Base-by-base conservation (phyloP, 2,888 invertebrate genomes). In the Teleiodes luculella region DNA sequence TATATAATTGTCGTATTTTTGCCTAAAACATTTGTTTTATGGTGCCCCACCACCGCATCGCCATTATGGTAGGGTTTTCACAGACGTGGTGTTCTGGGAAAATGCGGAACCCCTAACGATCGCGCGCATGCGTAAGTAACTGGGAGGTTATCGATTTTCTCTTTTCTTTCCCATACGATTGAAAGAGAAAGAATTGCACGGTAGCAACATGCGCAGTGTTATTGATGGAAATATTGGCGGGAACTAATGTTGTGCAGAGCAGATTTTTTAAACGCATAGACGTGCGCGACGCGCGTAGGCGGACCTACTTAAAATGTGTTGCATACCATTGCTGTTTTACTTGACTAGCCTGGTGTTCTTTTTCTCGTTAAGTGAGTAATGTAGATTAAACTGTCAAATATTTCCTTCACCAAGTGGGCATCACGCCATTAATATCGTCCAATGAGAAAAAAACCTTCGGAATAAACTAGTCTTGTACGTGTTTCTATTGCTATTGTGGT, bases 211-310 rank as follows among this genome's bases (percentile, higher is more conserved):
- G 87, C 88, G 88, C 87, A 80, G 74, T 83, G 78, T 78, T 89
- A 89, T 89, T 84, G 88, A 89, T 78, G 74, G 69, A 78, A 72
- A 64, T 63, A 65, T 74, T 78, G 79, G 83, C 80, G 92, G 91
- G 79, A 81, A 77, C 53, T 46, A 47, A 50, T 53, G 24, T 56
- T 53, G 56, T 51, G 52, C 52, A 50, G 54, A 54, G 52, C 52
- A 50, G 54, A 54, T 49, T 57, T 54, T 53, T 41, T 52, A 43
- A 39, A 50, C 45, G 51, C 51, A 41, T 24, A 39, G 16, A 30
- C 30, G 47, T 30, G 46, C 36, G 46, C 46, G 46, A 37, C 18
- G 46, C 36, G 46, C 46, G 46, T 52, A 52, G 55, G 37, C 13
- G 24, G 31, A 11, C 33, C 46, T 30, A 16, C 46, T 7, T 7